A percentile compares a stretch with the other conserved stretches of the same genome.
Evolutionary conservation across 2,797 vertebrate species (phyloP).

Genomic region (Hipposideros larvatus): DNA sequence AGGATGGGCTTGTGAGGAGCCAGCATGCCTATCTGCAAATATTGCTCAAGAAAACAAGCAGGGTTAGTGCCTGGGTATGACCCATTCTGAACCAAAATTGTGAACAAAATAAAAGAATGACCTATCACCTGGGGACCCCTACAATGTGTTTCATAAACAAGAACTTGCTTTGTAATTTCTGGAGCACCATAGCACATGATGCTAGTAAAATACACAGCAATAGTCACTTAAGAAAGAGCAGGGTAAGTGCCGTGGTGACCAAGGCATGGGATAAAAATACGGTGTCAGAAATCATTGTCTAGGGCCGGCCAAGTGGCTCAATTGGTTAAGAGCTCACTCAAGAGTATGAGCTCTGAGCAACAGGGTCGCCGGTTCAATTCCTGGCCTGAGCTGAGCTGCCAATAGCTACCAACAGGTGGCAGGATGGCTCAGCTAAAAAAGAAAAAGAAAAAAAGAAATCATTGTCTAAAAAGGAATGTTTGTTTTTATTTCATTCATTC

Average conservation of each 20-base stretch:
- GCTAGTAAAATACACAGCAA: background rate
- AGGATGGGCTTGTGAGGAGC: fast-evolving
- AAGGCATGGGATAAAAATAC: background rate
- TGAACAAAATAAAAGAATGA: background rate
- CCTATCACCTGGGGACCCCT: background rate
- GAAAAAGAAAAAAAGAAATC: background rate
- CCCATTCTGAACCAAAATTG: background rate
- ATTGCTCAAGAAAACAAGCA: background rate
- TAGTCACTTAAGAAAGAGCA: background rate
- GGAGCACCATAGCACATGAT: background rate
- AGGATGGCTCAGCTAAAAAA: too few relatives aligned
- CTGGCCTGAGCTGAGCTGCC: too few relatives aligned
- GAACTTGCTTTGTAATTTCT: background rate
- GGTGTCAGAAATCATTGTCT: background rate
- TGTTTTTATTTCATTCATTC: background rate
- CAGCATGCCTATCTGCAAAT: background rate
- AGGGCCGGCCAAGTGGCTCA: too few relatives aligned
- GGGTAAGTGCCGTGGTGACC: background rate
- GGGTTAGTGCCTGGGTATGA: background rate
- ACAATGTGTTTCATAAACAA: background rate
- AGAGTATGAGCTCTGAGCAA: too few relatives aligned
- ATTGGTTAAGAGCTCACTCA: too few relatives aligned
- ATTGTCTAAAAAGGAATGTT: background rate
- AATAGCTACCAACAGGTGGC: too few relatives aligned
- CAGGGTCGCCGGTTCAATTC: too few relatives aligned